Evolutionary conservation across 2,113 vertebrate genomes (phyloP).

Genomic region (Lycocorax pyrrhopterus): DNA sequence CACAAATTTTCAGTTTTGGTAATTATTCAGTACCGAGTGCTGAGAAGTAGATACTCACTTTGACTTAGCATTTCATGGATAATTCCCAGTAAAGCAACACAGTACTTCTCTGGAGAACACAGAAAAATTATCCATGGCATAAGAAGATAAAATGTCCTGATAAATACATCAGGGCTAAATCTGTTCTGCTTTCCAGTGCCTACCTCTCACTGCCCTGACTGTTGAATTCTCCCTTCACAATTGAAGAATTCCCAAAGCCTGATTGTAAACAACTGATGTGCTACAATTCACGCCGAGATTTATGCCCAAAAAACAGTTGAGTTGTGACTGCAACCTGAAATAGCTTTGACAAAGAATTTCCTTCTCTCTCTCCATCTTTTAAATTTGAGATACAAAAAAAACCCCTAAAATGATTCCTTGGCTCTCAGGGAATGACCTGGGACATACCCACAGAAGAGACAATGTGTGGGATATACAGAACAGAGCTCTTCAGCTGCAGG

Average conservation of each 20-base stretch:
- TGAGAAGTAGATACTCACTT: background rate
- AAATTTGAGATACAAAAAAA: background rate
- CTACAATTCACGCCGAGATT: background rate
- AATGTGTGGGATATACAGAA: background rate
- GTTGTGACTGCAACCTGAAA: background rate
- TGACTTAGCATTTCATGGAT: background rate
- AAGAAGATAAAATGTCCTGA: background rate
- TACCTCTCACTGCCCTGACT: background rate
- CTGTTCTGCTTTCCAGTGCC: background rate
- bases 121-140: background rate
- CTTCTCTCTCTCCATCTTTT: background rate
- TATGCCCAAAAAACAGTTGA: background rate
- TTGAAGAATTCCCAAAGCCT: background rate
- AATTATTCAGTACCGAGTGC: background rate
- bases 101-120: background rate
- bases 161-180: background rate
- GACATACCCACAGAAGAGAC: background rate
- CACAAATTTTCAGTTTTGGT: background rate
- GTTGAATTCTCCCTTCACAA: background rate
- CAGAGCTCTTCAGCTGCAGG: background rate
- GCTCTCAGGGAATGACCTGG: background rate
- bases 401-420: background rate
- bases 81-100: background rate
- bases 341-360: background rate
- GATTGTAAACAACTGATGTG: background rate